Base-by-base conservation (phyloP, 2,888 invertebrate species). In the Chrysomela aeneicollis region DNA sequence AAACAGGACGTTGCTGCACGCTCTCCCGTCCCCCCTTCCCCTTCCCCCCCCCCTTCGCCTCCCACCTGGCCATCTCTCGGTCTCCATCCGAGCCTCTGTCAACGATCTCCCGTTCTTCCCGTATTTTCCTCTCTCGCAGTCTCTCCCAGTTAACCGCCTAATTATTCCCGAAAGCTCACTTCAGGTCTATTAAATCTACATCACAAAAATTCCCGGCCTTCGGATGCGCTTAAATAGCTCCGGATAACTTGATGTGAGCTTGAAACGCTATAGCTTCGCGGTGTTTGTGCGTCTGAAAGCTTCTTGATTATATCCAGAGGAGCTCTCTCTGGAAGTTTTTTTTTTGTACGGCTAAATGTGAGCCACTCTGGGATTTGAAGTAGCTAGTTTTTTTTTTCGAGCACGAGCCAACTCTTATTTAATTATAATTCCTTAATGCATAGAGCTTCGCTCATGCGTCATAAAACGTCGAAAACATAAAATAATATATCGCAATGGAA, bases 1-100 rank as follows among this genome's bases (percentile, higher is more conserved):
- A 80, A 81, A 80, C 80, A 79, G 80, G 77, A 77, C 74, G 71
- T 67, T 71, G 70, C 70, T 68, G 69, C 62, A 58, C 63, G 66
- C 62, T 69, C 66, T 52, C 67, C 71, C 68, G 71, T 68, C 71
- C 71, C 71, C 68, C 71, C 70, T 71, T 70, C 73, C 68, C 42
- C 42, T 15, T 4, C 2, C 2, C 10, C 42, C 42, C 42, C 42
- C 4, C 15, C n/a, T 42, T 35, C 32, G 9, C 67, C 62, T 67
- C 72, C 68, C 71, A 71, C 72, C 68, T 71, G 71, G 73, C 70
- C 73, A 68, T 35, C 32, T 35, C 32, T 6, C 9, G 4, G 6
- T 26, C 26, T 6, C 4, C 26, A 26, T 26, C 4, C 26, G 4
- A 9, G 6, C 10, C 71, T 59, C 72, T 71, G 71, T 71, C 70